Base-by-base conservation (phyloP, 1,140 invertebrate species). In the Ceratitis capitata region DNA sequence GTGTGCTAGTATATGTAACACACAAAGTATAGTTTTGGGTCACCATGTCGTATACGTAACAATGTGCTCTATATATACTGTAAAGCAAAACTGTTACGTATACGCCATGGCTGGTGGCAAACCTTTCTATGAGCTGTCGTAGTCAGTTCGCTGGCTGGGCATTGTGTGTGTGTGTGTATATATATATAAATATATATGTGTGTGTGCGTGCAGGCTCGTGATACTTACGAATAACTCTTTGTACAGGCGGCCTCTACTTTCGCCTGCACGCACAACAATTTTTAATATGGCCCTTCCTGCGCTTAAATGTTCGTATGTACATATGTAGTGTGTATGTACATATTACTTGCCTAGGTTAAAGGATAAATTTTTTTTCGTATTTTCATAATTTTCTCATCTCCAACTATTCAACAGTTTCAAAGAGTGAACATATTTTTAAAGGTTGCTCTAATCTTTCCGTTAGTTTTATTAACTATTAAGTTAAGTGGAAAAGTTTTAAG, bases 1-100 rank as follows among this genome's bases (percentile, higher is more conserved):
- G 47, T 14, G 47, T 49, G 47, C 47, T 49, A 49, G 47, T 49
- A 14, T 49, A 49, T 49, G 7, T 49, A 49, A 7, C 26, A 29
- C 12, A 2, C 4, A 29, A 26, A 23, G 29, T 61, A 26, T 69
- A 69, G 32, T 35, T 69, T 69, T 78, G 69, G 35, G 69, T 45
- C 69, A 78, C 35, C 69, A 23, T 35, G 69, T 78, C n/a, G 69
- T 47, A 78, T 78, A 78, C 69, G 69, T 45, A 74, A 74, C 58
- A 64, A 29, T 61, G 6, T 26, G 26, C n/a, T 42, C 39, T 39
- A 10, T 26, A 19, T 4, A 78, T 39, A 47, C 19, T 45, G 19
- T 26, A 19, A 7, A 74, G 29, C 10, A 26, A 26, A 29, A 14
- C 47, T 32, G 58, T 61, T 35, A 69, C 32, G 29, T 69, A 39